Evolutionary conservation across 1,140 invertebrate species (phyloP), one percentile per base, ranked within the genome.

Genomic region (Solenopsis invicta): DNA sequence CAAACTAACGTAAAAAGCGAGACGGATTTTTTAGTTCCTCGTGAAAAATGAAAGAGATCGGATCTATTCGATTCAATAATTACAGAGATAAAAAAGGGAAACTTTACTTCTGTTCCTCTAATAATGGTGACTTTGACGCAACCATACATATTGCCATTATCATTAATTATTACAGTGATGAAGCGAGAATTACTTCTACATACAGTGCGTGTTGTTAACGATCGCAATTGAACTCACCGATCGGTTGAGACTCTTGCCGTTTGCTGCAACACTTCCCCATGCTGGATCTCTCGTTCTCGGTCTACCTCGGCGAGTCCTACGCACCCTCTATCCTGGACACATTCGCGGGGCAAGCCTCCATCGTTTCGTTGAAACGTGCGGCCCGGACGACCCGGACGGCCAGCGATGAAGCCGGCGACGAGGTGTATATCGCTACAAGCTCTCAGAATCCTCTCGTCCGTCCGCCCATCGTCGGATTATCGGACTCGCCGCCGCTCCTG

Each of bases 181-280:
- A 75, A 24, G 54, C 34, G 21, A 61, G 61, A 76, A 61, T 45
- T 76, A 61, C 37, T 76, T 56, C 52, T 59, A 76, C 16, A 48
- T 59, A 76, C 16, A 48, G 41, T 45, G 37, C 18, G 8, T 34
- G 1, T 77, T 48, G 48, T 50, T n/a, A 8, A 29, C 29, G 29
- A 41, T 66, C 21, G 9, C 4, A n/a, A 21, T 18, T 18, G 0
- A 2, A 89, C 89, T 94, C 89, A 95, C 95, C 95, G 85, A 94
- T 94, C 50, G 97, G 95, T 93, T 97, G 97, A 91, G 97, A 96
- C 94, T 97, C 97, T 93, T 97, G 96, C 88, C 97, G 96, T 94
- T 97, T 97, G 95, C 97, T 97, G 95, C 97, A 97, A 95, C 97
- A 97, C 94, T 97, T 97, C 94, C 96, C 96, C 95, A 96, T 96